Evolutionary conservation across 2,797 vertebrate genomes (phyloP), one percentile per base, ranked within the genome.

Genomic region (Microctenopoma lineatum): DNA sequence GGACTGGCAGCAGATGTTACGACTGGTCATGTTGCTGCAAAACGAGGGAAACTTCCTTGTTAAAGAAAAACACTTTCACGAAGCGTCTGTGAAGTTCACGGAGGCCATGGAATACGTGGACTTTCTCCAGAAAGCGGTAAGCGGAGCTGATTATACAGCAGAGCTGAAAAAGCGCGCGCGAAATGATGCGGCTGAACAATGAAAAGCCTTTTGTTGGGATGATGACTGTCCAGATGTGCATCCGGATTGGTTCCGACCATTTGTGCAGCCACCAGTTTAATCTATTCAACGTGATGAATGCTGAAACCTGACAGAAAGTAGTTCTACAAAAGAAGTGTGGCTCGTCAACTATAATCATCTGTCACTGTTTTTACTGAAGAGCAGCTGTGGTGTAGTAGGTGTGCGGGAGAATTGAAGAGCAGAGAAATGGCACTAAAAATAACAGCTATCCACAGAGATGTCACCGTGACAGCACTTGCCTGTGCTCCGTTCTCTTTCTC

Each of bases 1-100:
- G 73, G 92, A 92, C 88, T 91, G 93, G 92, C 94, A 95, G 81
- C 92, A 94, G 86, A 93, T 95, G 94, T 60, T 95, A 50, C 81
- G 85, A 29, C 84, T 94, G 65, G 83, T 94, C 69, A 92, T 93
- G 91, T 57, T 93, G 32, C 91, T 94, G 52, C 93, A 95, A 60
- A 87, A 91, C 0, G 92, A 95, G 62, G 94, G 94, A 38, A 94
- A 89, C 79, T 89, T 93, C 81, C 86, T 91, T 61, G 85, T 95
- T 11, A 93, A 89, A 58, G 87, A 92, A 39, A 86, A 79, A 10
- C 44, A 2, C 15, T 92, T 90, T 58, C 2, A 85, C 47, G 91
- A 94, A 36, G 94, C 94, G 10, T 78, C 83, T 5, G 64, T 0
- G 3, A 95, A 94, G 86, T 92, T 93, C 79, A 79, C 75, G 66